Conservation (phyloP, 2,113 vertebrate genomes). For the Chamaetylas fuelleborni region DNA sequence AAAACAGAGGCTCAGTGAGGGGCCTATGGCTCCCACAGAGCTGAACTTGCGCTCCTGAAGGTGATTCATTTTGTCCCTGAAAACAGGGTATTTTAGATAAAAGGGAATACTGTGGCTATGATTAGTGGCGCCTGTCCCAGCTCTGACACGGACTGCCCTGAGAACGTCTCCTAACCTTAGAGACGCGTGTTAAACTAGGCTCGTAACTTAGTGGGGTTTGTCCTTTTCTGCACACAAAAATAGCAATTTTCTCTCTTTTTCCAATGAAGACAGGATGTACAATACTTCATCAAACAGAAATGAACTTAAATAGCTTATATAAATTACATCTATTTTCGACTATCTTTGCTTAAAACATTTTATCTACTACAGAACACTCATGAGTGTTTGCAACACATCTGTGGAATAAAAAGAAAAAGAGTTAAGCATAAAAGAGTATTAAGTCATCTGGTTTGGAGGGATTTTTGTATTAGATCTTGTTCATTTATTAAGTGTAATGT, state of each 20-base stretch:
- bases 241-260: neutral
- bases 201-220: neutral
- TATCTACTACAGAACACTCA: neutral
- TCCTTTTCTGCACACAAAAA: neutral
- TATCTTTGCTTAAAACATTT: conserved; percentile 32
- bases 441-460: conserved; percentile 58
- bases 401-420: conserved; percentile 30
- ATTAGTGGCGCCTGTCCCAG: neutral
- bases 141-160: neutral
- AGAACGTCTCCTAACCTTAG: neutral
- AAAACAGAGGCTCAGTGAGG: neutral
- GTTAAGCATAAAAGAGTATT: conserved; percentile 41
- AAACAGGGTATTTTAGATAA: neutral
- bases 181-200: neutral
- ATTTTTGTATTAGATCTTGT: conserved; percentile 59
- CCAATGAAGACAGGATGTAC: neutral
- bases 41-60: neutral
- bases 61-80: neutral
- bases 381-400: conserved; percentile 42
- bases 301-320: neutral
- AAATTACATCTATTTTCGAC: conserved; percentile 13
- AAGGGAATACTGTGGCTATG: neutral
- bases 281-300: neutral
- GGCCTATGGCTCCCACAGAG: neutral
- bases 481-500: conserved; percentile 63